Base-by-base conservation (phyloP, 2,797 vertebrate species). In the Squalus acanthias region DNA sequence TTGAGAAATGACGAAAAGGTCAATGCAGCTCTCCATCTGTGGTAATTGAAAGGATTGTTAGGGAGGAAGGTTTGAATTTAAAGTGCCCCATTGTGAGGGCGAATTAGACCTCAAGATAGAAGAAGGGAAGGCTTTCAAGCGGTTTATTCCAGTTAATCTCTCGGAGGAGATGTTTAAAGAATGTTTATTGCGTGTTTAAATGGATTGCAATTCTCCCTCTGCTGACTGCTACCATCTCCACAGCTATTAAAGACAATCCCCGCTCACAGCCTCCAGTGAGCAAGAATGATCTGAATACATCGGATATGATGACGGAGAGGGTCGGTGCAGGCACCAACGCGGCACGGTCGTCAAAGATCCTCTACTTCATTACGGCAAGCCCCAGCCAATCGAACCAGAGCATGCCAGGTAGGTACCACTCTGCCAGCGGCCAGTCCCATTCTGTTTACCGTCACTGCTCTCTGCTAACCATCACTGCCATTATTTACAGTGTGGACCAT, bases 311-410 rank as follows among this genome's bases (percentile, higher is more conserved):
- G 97, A 99, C 99, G 0, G 98, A 99, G 96, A 98, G 98, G 96
- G 97, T 98, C 96, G 99, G 99, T 97, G 98, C 98, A 97, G 99
- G 98, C 72, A 96, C 98, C 60, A 98, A 98, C 0, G 98, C 98
- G 67, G 98, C 96, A 97, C 98, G 74, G 0, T 98, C 99, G 96
- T 98, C 99, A 96, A 99, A 99, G 97, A 98, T 99, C 95, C 98
- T 99, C 96, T 99, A 99, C n/a, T 98, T 99, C 97, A 99, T 99
- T 98, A 99, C 99, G 96, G 99, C 99, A 97, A 99, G 99, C 97
- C 99, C 99, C 63, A 98, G 98, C 96, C 98, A 98, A 96, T 98
- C 98, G 12, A 98, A 98, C 39, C 98, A 98, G 97, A 98, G 98
- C 96, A 98, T 98, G 98, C 99, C 99, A 98, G 99, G 99, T 99